phyloP scores from a whole-genome alignment of 2,113 vertebrate species.

The Brachypodius melanocephalos region DNA sequence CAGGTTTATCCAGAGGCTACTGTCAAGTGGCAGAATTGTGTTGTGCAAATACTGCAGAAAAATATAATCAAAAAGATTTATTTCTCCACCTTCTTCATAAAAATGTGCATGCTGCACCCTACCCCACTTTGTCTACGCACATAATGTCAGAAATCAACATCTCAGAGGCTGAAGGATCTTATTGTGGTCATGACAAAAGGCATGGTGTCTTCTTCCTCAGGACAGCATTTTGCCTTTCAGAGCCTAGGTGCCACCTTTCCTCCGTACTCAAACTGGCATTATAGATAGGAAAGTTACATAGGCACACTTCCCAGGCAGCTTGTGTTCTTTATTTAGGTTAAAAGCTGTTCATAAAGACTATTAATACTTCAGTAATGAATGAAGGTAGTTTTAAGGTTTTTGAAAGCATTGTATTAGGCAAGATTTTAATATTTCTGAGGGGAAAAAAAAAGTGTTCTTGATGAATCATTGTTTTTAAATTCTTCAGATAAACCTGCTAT shows the following conservation, averaged over 20 bases:
- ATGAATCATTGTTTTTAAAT: not conserved
- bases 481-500: not conserved
- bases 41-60: not conserved
- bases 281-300: not conserved
- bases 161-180: not conserved
- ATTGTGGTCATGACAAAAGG: not conserved
- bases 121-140: not conserved
- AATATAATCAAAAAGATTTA: not conserved
- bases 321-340: not conserved
- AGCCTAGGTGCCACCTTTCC: not conserved
- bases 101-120: not conserved
- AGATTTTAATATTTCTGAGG: not conserved
- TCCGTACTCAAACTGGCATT: rapidly evolving
- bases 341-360: not conserved
- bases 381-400: not conserved
- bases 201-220: not conserved
- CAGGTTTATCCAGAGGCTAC: not conserved
- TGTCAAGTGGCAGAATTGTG: not conserved
- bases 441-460: not conserved
- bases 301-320: not conserved
- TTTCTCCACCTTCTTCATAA: not conserved
- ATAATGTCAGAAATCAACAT: not conserved
- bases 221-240: not conserved
- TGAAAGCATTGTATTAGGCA: not conserved
- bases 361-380: not conserved